These are phyloP conservation scores for Epinephelus moara DNA, from an alignment of 2,113 vertebrate species.

Conservation along the genomic window DNA sequence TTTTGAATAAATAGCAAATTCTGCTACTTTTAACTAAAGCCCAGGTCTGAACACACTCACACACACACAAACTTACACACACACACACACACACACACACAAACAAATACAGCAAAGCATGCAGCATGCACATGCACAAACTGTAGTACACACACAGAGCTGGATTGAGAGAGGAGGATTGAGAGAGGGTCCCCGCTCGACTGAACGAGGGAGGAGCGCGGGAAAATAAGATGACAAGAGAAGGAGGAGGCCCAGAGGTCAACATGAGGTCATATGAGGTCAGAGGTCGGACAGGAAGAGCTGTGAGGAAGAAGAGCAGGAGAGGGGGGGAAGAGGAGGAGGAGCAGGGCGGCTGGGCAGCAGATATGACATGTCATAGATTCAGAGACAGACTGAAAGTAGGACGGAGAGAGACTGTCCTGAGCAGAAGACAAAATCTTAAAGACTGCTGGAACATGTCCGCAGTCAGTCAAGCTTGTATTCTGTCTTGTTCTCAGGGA, in stretches of 20 bases:
- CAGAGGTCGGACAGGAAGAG: conserved; percentile 90
- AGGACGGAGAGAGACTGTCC: conserved; percentile 39
- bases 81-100: conserved; percentile 20
- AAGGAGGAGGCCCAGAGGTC: conserved; percentile 87
- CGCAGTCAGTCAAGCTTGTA: conserved; percentile 13
- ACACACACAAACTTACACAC: conserved; percentile 22
- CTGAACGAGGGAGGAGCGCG: conserved; percentile 76
- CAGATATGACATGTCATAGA: conserved; percentile 82
- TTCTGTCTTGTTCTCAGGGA: conserved; percentile 72
- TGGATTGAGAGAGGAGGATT: conserved; percentile 73
- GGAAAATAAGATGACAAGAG: conserved; percentile 82
- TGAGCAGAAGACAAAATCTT: conserved; percentile 70
- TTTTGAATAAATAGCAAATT: conserved; percentile 6
- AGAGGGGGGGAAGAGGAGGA: conserved; percentile 80
- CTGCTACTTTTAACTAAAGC: not conserved
- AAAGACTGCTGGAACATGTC: conserved; percentile 22
- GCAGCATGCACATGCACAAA: conserved; percentile 81
- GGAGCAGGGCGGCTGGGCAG: conserved; percentile 76
- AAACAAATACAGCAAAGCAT: conserved; percentile 70
- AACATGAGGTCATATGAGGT: conserved; percentile 90
- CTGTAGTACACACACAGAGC: conserved; percentile 77
- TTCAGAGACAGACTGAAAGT: conserved; percentile 59
- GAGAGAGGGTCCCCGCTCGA: conserved; percentile 68
- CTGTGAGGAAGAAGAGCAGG: conserved; percentile 84
- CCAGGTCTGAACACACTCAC: conserved; percentile 36